Base-by-base conservation (phyloP, 2,888 invertebrate species). In the Tachina fera region DNA sequence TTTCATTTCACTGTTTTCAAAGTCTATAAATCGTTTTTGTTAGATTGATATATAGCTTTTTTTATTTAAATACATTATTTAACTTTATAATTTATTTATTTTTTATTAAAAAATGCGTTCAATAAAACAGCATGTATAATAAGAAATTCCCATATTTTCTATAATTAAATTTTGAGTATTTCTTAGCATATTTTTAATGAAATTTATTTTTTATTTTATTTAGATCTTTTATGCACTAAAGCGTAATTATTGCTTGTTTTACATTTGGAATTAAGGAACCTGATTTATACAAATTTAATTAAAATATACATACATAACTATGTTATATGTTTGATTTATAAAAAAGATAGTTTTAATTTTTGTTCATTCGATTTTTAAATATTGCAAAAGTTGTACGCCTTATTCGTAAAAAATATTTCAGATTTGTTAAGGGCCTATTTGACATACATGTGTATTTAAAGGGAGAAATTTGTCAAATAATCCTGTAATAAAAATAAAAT, bases 241-340 rank as follows among this genome's bases (percentile, higher is more conserved):
- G 84, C 87, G 84, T 87, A 86, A 82, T 80, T 87, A 87, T 90
- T 90, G 90, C 90, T 90, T 91, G 88, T 90, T 86, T 90, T 87
- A 82, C 84, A 75, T 78, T 78, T 75, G 72, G 63, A 89, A 89
- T 88, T 45, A 89, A 90, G 90, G 90, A 90, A 90, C 90, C 89
- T 90, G 88, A 72, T 80, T 79, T 70, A 70, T 70, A 39, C 49
- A 41, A 22, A 13, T 60, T 41, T 74, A 70, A 22, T 51, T 79
- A 71, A 47, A 75, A 60, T 22, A 51, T 31, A 19, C 41, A n/a
- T 68, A 16, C 61, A 19, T 75, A 6, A 45, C n/a, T 60, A 49
- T 60, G 10, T 60, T 68, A 45, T 22, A 47, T 51, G 31, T n/a
- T 67, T 47, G 14, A 9, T 74, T 72, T 19, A 68, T 58, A 63